A percentile compares a stretch with the other conserved stretches of the same genome.
These are phyloP conservation scores for Trichogramma pretiosum DNA, from an alignment of 1,140 invertebrate species.

Conservation along the genomic window DNA sequence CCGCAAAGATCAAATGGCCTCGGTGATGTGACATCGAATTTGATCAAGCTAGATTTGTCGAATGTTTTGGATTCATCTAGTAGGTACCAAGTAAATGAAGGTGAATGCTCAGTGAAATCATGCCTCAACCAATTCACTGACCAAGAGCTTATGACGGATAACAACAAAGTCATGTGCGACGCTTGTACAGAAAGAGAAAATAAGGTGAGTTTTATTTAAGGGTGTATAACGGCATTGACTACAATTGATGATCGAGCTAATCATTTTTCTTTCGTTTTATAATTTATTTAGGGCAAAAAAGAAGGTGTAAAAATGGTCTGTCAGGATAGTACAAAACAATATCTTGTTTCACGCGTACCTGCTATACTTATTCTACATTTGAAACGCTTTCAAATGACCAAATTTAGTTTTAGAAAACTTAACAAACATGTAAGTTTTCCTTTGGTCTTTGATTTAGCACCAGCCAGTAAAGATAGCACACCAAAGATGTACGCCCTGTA, in stretches of 20 bases:
- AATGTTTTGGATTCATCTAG: constrained; percentile 24
- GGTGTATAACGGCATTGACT: not conserved
- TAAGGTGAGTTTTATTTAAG: constrained; percentile 31
- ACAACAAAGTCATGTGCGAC: constrained; percentile 88
- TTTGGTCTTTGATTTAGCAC: constrained; percentile 75
- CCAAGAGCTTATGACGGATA: constrained; percentile 77
- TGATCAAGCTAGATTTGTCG: constrained; percentile 25
- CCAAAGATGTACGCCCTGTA: constrained; percentile 78
- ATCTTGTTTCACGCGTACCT: constrained; percentile 83
- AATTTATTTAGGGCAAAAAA: constrained; percentile 35
- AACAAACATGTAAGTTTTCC: constrained; percentile 83
- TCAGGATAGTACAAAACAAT: constrained; percentile 84
- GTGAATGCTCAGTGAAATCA: constrained; percentile 74
- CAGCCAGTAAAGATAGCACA: constrained; percentile 76
- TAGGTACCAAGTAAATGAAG: constrained; percentile 62
- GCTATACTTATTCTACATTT: constrained; percentile 89
- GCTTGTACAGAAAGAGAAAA: constrained; percentile 71
- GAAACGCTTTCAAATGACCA: constrained; percentile 74
- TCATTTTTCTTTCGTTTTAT: not conserved
- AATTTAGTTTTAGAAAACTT: constrained; percentile 64
- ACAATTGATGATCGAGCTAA: not conserved
- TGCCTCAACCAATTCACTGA: constrained; percentile 88
- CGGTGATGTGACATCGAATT: constrained; percentile 19
- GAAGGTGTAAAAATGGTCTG: constrained; percentile 67
- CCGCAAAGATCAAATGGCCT: constrained; percentile 13